Percentiles rank a stretch among this genome's conserved stretches.
Conservation (phyloP, 2,797 vertebrate genomes). For the Moxostoma hubbsi region DNA sequence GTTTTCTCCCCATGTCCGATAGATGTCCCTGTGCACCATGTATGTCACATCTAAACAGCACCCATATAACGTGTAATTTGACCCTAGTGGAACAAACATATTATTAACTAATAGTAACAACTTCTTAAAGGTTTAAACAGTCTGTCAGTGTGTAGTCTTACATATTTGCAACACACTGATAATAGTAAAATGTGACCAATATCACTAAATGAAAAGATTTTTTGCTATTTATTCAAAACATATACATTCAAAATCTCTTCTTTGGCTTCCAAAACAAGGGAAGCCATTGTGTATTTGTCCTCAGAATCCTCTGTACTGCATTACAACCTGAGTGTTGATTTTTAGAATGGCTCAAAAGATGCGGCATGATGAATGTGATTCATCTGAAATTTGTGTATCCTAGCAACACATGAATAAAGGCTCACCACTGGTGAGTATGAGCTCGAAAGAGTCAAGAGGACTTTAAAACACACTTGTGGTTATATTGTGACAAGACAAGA, state of each 20-base stretch:
- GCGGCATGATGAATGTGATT: slow-evolving; percentile 11
- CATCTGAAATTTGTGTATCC: slow-evolving; percentile 52
- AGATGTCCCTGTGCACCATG: slow-evolving; percentile 9
- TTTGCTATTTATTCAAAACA: no score
- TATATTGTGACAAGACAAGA: no score
- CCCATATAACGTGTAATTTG: neutral
- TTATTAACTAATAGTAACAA: neutral
- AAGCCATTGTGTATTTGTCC: no score
- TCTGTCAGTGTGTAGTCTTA: neutral
- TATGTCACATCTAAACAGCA: neutral
- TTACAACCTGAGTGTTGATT: neutral
- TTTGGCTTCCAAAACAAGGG: no score
- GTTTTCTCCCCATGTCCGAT: neutral
- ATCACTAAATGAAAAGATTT: no score
- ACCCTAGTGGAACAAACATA: neutral
- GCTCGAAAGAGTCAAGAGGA: slow-evolving; percentile 45
- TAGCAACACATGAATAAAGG: slow-evolving; percentile 49
- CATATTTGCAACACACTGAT: no score
- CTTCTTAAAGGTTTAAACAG: neutral
- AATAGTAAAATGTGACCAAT: no score
- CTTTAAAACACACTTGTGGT: neutral
- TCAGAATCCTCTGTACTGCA: no score
- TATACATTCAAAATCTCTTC: no score
- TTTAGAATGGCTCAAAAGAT: slow-evolving; percentile 28
- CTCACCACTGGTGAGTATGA: slow-evolving; percentile 7